Conservation (phyloP, 1,140 invertebrate species). For the Dendrolimus punctatus region DNA sequence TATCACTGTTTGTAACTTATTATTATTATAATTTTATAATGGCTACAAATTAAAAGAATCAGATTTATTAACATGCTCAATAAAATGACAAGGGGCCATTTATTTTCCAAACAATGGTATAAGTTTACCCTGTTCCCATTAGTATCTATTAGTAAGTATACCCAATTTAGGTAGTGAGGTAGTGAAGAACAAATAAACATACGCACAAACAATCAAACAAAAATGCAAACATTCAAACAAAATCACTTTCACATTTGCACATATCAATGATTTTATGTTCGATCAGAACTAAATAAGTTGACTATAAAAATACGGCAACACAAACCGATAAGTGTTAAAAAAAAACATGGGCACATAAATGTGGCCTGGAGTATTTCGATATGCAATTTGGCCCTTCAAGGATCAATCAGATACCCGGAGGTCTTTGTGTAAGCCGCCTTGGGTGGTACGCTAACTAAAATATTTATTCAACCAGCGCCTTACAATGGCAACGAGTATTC, state of each 20-base stretch:
- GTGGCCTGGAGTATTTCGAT: conserved; percentile 1
- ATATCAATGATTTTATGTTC: neutral
- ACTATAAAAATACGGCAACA: no score
- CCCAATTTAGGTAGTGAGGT: no score
- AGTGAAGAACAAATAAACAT: no score
- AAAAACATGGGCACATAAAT: neutral
- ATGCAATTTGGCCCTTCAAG: conserved; percentile 21
- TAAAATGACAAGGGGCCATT: no score
- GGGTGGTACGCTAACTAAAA: conserved; percentile 25
- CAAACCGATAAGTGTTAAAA: neutral
- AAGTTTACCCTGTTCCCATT: no score
- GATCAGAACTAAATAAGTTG: neutral
- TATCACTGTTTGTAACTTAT: no score
- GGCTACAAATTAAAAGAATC: no score
- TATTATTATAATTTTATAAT: no score
- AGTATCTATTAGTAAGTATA: no score
- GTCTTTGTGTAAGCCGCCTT: conserved; percentile 20
- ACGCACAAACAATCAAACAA: no score
- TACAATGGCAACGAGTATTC: conserved; percentile 24
- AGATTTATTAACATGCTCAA: no score
- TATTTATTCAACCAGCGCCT: conserved; percentile 23
- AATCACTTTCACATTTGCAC: neutral
- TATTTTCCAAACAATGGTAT: no score
- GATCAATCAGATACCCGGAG: conserved; percentile 20
- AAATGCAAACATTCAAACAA: neutral